Evolutionary conservation across 2,113 vertebrate species (phyloP).

Genomic region (Bucco capensis): DNA sequence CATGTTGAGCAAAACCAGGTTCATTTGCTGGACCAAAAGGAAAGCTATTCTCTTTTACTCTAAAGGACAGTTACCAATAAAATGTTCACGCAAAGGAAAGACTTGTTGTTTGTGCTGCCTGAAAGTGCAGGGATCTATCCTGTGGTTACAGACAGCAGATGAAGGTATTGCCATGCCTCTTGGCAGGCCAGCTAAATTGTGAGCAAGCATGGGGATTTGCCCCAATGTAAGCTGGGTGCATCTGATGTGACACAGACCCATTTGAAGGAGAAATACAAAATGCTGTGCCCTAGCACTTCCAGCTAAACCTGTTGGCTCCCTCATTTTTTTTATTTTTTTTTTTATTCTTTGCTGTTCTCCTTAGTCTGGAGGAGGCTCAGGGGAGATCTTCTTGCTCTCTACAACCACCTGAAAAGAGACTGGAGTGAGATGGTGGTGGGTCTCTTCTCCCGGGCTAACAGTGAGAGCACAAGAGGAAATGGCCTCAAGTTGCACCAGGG

Average conservation of each 20-base stretch:
- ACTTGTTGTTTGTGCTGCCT: neutral
- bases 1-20: neutral
- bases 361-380: too few relatives aligned
- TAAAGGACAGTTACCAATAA: neutral
- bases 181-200: neutral
- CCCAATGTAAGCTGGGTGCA: neutral
- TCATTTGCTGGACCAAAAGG: neutral
- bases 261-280: neutral
- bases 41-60: neutral
- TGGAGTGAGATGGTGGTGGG: too few relatives aligned
- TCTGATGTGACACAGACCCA: neutral
- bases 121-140: neutral
- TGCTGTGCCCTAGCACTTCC: neutral
- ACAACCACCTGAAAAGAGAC: too few relatives aligned
- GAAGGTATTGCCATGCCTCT: neutral
- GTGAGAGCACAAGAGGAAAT: too few relatives aligned
- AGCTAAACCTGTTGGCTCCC: neutral
- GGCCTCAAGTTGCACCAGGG: too few relatives aligned
- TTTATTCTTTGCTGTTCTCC: neutral
- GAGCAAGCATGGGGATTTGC: neutral
- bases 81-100: neutral
- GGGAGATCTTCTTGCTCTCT: too few relatives aligned
- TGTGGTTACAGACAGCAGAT: neutral
- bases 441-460: too few relatives aligned
- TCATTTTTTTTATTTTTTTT: slow-evolving; percentile 10